A percentile compares a stretch with the other conserved stretches of the same genome.
These are phyloP conservation scores for Enteromius mattozi DNA, from an alignment of 2,797 vertebrate genomes.

Conservation along the genomic window DNA sequence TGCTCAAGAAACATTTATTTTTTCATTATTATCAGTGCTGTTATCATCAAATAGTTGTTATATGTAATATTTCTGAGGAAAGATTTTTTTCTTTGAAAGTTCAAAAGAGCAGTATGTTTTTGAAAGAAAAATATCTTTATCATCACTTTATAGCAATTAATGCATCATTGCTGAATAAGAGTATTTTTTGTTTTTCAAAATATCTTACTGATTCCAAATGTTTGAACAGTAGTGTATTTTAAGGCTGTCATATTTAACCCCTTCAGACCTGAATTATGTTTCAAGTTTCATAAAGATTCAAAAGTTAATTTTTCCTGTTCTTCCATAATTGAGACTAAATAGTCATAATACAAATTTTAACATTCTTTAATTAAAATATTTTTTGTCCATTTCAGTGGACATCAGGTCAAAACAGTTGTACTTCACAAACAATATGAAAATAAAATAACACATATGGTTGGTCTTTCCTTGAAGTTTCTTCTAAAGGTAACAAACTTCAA, in stretches of 20 bases:
- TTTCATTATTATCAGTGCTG: background rate
- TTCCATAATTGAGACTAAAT: no score
- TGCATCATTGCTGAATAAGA: background rate
- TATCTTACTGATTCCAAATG: background rate
- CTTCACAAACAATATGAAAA: no score
- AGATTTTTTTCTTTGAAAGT: background rate
- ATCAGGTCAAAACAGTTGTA: no score
- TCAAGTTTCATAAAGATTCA: no score
- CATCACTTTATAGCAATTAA: background rate
- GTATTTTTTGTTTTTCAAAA: background rate
- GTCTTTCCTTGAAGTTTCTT: no score
- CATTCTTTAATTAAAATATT: no score
- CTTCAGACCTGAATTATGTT: no score
- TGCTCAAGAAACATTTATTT: background rate
- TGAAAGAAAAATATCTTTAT: background rate
- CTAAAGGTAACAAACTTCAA: no score
- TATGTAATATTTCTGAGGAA: background rate
- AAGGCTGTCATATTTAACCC: background rate
- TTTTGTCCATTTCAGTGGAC: no score
- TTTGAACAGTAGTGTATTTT: background rate
- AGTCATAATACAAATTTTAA: no score
- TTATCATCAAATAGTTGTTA: background rate
- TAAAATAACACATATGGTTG: no score
- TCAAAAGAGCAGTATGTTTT: background rate
- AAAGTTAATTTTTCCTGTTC: no score